Evolutionary conservation across 2,888 invertebrate species (phyloP).

Genomic region (Scaptodrosophila latifasciaeformis): DNA sequence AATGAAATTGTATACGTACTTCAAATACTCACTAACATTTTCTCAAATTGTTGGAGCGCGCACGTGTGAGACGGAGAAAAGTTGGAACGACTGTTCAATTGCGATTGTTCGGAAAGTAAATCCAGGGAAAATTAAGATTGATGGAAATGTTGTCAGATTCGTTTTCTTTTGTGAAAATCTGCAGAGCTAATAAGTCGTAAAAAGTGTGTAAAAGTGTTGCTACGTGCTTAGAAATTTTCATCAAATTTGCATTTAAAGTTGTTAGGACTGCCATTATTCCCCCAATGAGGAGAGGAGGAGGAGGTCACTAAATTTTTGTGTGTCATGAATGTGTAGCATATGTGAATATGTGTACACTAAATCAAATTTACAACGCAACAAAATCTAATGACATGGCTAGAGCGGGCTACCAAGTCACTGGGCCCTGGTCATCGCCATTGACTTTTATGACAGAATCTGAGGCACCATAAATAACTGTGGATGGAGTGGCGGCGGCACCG

Average conservation of each 20-base stretch:
- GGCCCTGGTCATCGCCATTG: neutral
- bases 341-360: neutral
- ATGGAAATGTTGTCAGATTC: too few relatives aligned
- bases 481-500: neutral
- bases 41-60: neutral
- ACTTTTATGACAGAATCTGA: slow-evolving; percentile 14
- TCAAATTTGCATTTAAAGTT: slow-evolving; percentile 60
- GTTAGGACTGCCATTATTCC: slow-evolving; percentile 23
- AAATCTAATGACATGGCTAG: neutral
- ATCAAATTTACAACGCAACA: slow-evolving; percentile 3
- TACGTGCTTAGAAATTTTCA: slow-evolving; percentile 36
- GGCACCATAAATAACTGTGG: slow-evolving; percentile 15
- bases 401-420: neutral
- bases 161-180: slow-evolving; percentile 7
- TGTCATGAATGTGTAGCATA: neutral
- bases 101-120: slow-evolving; percentile 21
- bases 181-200: slow-evolving; percentile 53
- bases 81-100: neutral
- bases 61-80: neutral
- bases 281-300: too few relatives aligned
- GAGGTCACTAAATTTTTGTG: neutral
- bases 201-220: slow-evolving; percentile 31
- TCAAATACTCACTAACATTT: slow-evolving; percentile 7
- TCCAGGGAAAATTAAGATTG: slow-evolving; percentile 48
- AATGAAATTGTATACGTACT: slow-evolving; percentile 23